Base-by-base conservation (phyloP, 1,140 invertebrate genomes). In the Scylla paramamosain region DNA sequence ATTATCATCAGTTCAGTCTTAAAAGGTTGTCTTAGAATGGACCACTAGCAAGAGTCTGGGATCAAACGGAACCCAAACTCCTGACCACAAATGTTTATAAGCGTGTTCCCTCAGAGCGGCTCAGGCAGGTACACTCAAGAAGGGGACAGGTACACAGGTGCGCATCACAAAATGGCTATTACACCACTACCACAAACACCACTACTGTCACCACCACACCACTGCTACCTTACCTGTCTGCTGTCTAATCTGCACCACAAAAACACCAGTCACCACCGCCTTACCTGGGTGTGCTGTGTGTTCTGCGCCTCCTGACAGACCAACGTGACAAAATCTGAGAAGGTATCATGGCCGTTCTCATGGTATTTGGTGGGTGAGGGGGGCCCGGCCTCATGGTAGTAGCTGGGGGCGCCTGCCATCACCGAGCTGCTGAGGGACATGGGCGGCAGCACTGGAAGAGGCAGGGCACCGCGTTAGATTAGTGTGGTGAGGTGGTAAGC, bases 271-370 rank as follows among this genome's bases (percentile, higher is more conserved):
- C 16, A 59, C 2, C 10, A 59, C 52, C 10, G 10, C 16, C 52
- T 20, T 59, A 98, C 96, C 98, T 98, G 96, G n/a, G 94, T 89
- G 31, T 96, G 96, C 31, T 95, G 95, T 25, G 95, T 95, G 82
- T 98, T 98, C 96, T 98, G 98, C 83, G 98, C 98, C 97, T 99
- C 99, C 97, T 99, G 99, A 97, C 99, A 99, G 86, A 99, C 99
- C 96, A 99, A 98, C 52, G 99, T 99, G 52, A 99, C 99, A 97
- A 99, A 99, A 97, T 99, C 99, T 0, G 99, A 98, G 93, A 99
- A 98, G 0, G 98, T 99, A 97, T 99, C 99, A 97, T 99, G 98
- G 52, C 98, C 98, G 96, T 98, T 98, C 96, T 98, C 98, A 46
- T 98, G 98, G 96, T 98, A 98, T 97, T 98, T 98, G 88, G 98